Evolutionary conservation across 37 sponge, comb jelly and placozoan genomes (phyloP), one percentile per base, ranked within the genome.

Genomic region (Beroe forskalii): DNA sequence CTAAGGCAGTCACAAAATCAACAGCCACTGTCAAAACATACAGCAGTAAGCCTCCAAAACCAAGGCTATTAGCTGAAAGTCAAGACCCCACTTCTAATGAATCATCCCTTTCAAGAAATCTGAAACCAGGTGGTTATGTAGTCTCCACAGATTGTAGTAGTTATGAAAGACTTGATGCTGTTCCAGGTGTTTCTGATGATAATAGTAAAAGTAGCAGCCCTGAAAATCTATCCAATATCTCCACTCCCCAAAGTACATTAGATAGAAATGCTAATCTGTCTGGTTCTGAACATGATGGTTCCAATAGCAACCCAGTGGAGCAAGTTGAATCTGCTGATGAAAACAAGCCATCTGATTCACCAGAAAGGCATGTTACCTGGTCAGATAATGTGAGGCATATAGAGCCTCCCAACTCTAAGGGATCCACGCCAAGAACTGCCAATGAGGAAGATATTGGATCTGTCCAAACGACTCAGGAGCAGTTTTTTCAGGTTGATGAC

Each of bases 281-380:
- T 6, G 22, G 0, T 6, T 4, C 86, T 4, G 39, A 32, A 32
- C 19, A 9, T 32, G 72, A 32, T 9, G 27, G 33, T 4, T 19
- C 9, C 32, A 32, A 17, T 1, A 69, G 33, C 27, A 33, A 36
- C 14, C 39, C 72, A 32, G 38, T 36, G 4, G 72, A 69, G 38
- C 55, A 48, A 48, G 12, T 48, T 12, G 12, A 48, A 48, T 48
- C 55, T 48, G 55, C 12, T 48, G 55, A 48, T 48, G 32, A 69
- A 24, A 63, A 63, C 48, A 80, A 22, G 17, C 55, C 86, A 9
- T 44, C 86, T 9, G 86, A 80, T 44, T 80, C 86, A 1, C 86
- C 86, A 17, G 86, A 80, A 23, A 41, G 86, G 27, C 86, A 44
- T 44, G 86, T 80, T 1, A 80, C 86, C 55, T 80, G 86, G 86